Evolutionary conservation across 1,140 invertebrate species (phyloP).

Genomic region (Mya arenaria): DNA sequence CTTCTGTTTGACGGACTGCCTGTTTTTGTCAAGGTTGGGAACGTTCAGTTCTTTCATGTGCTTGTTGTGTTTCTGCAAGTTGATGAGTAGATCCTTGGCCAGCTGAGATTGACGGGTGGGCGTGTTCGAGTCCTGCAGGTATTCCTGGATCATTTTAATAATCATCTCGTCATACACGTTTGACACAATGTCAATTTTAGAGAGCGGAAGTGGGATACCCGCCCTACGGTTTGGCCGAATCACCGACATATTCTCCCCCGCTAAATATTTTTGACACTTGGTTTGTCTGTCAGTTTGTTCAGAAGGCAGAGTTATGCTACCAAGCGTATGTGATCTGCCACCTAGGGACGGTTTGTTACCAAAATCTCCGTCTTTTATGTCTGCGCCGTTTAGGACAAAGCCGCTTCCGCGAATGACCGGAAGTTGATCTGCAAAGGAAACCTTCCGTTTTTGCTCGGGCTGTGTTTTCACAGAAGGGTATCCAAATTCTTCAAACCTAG

Average conservation of each 20-base stretch:
- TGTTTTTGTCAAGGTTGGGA: conserved; percentile 30
- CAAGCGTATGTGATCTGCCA: conserved; percentile 16
- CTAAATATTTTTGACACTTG: conserved; percentile 37
- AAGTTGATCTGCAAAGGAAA: conserved; percentile 38
- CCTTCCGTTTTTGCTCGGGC: conserved; percentile 30
- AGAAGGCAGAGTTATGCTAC: conserved; percentile 40
- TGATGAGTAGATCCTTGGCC: conserved; percentile 27
- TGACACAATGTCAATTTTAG: conserved; percentile 54
- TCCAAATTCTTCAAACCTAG: conserved; percentile 38
- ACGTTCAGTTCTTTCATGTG: conserved; percentile 46
- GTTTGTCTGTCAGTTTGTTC: conserved; percentile 26
- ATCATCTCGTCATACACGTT: conserved; percentile 53
- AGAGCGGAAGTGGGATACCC: conserved; percentile 23
- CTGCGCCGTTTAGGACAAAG: conserved; percentile 5
- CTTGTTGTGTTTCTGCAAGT: conserved; percentile 52
- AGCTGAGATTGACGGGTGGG: conserved; percentile 46
- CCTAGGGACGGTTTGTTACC: conserved; percentile 1
- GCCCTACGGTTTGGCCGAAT: not conserved
- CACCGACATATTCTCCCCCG: conserved; percentile 14
- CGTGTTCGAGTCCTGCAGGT: conserved; percentile 50
- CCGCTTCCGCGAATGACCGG: conserved; percentile 42
- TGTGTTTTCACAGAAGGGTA: conserved; percentile 26
- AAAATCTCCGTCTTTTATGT: not conserved
- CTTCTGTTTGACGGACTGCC: not conserved
- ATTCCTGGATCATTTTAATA: conserved; percentile 52